Evolutionary conservation across 2,113 vertebrate species (phyloP), one percentile per base, ranked within the genome.

Genomic region (Istiophorus platypterus): DNA sequence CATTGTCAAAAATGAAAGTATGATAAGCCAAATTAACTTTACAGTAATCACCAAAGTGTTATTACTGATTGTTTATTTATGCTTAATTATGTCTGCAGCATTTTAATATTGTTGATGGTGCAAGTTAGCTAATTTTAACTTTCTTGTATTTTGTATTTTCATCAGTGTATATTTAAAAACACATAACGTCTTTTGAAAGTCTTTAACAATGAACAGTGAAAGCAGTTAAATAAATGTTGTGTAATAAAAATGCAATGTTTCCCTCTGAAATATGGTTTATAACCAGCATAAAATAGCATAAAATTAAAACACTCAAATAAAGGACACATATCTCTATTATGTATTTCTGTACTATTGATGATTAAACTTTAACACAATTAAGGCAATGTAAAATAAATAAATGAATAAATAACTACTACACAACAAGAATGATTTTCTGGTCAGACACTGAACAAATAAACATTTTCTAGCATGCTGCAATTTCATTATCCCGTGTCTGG

Each of bases 401-500:
- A 6, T n/a, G n/a, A n/a, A n/a, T n/a, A n/a, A n/a, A n/a, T n/a
- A 5, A 54, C 34, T 56, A 15, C 24, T 61, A 10, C 54, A 66
- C 62, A 66, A 54, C 26, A 56, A 56, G 22, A 39, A 63, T n/a
- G 17, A 68, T 78, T 73, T 84, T 68, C 54, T 72, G 29, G 37
- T 4, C 49, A 12, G 0, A 6, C 11, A 31, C 52, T 45, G 18
- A 7, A 11, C 8, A 10, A 47, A 18, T 1, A 64, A 63, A 76
- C 37, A 7, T 18, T 4, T 39, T 39, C 26, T 27, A 29, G 13
- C 29, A 41, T 29, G 63, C 12, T 49, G 24, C 41, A 24, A 24
- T 58, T 71, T 57, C 24, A 56, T 62, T 58, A 29, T 11, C 51
- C 49, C 18, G 27, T 49, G 26, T 3, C 22, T 17, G 65, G 49